Base-by-base conservation (phyloP, 1,140 invertebrate species). In the Drosophila oshimai region DNA sequence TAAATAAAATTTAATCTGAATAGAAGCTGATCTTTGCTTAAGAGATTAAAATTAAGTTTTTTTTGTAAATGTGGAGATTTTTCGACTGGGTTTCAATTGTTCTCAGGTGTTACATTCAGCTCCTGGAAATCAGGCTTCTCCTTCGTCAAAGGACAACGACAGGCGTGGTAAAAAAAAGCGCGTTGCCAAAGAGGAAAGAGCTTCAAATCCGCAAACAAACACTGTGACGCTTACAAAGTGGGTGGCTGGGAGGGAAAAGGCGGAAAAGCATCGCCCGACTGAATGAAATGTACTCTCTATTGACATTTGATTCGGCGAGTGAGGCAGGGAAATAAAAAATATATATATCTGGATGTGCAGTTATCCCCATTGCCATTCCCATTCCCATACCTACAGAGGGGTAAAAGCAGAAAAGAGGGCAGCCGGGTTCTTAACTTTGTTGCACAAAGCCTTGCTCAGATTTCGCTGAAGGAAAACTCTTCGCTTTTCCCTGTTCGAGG, bases 211-310 rank as follows among this genome's bases (percentile, higher is more conserved):
- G 72, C 80, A 84, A 86, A 86, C 80, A 84, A 84, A 84, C 75
- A 84, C 75, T 86, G 81, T 80, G 80, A 73, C 80, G 69, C 65
- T 75, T 68, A 72, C 75, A 86, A 67, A 42, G 58, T 29, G 42
- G 72, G 24, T 26, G 50, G 49, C 12, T 3, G 12, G 39, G n/a
- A n/a, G n/a, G n/a, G 17, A 12, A 10, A n/a, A n/a, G 33, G 13
- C 37, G 49, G 37, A 57, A 68, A 71, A 36, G 78, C 73, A 55
- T 72, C 46, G 45, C 45, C 57, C 72, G 74, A 37, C 68, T 74
- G 81, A 87, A 87, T 87, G 81, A 87, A 87, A 87, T 87, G 76
- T 87, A 87, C 81, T 87, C 81, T 87, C 73, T 87, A 87, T 87
- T 87, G 81, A 87, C 81, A 87, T 87, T 87, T 87, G 81, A 87